These are phyloP conservation scores for Ceramica pisi DNA, from an alignment of 2,888 invertebrate genomes.

Conservation along the genomic window DNA sequence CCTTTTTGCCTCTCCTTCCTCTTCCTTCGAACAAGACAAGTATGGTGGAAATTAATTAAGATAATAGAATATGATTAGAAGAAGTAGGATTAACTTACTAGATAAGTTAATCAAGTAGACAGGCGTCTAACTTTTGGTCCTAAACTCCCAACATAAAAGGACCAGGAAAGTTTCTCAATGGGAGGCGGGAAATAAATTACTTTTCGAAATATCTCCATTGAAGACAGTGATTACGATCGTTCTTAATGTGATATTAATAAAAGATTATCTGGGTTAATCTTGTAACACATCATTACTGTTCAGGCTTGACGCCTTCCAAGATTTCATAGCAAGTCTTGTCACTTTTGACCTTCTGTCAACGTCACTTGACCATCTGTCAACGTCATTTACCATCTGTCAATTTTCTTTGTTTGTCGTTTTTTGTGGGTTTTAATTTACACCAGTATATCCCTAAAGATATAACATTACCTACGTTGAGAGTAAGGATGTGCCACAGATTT, in stretches of 20 bases:
- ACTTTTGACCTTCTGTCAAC: too few relatives aligned
- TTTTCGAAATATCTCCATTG: slow-evolving; percentile 11
- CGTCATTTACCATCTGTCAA: too few relatives aligned
- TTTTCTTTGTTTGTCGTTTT: too few relatives aligned
- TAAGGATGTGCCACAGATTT: too few relatives aligned
- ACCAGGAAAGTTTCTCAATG: not conserved
- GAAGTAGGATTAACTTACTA: not conserved
- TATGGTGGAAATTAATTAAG: slow-evolving; percentile 20
- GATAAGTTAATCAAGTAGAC: slow-evolving; percentile 12
- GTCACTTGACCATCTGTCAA: too few relatives aligned
- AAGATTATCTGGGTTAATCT: slow-evolving; percentile 8
- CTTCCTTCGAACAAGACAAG: not conserved
- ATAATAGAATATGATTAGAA: slow-evolving; percentile 30
- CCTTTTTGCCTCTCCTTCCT: not conserved
- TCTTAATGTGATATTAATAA: slow-evolving; percentile 18
- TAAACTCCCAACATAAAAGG: slow-evolving; percentile 7
- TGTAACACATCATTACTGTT: not conserved
- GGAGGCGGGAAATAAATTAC: slow-evolving; percentile 7
- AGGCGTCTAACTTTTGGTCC: slow-evolving; percentile 29
- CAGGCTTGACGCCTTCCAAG: too few relatives aligned
- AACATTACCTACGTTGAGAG: not conserved
- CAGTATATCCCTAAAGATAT: too few relatives aligned
- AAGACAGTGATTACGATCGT: slow-evolving; percentile 9
- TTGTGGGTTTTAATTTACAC: too few relatives aligned
- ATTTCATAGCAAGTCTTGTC: too few relatives aligned